Base-by-base conservation (phyloP, 2,888 invertebrate genomes). In the Listrodromus nycthemerus region DNA sequence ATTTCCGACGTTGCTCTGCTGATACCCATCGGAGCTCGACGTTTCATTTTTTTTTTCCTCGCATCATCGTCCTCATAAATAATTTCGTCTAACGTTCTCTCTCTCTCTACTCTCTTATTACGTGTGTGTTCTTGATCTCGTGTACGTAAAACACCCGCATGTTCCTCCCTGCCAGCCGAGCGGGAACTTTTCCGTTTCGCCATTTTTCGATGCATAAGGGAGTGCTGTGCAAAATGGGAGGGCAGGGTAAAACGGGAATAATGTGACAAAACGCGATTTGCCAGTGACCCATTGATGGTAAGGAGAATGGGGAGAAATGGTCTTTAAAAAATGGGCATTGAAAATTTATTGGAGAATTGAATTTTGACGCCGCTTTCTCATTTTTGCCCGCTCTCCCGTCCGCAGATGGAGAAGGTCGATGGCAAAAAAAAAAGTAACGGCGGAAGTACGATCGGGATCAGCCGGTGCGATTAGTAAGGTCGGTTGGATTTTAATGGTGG, bases 401-500 rank as follows among this genome's bases (percentile, higher is more conserved):
- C n/a, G n/a, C n/a, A n/a, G n/a, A 16, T 45, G 16, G 4, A 45
- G 4, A 16, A 16, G 13, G 1, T 45, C 41, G 41, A 16, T 16
- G 41, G 16, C 8, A 37, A 45, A 45, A 13, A 45, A 41, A 13
- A 41, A 41, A 63, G 37, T 70, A 74, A 41, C 27, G n/a, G 13
- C 52, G n/a, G 61, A 69, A 41, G 41, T 33, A 37, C 69, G 30
- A 27, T 48, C 48, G 16, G 21, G 27, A 41, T 69, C 48, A 50
- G 58, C 27, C 27, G 66, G 70, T 85, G 71, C 76, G 52, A 73
- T 45, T 76, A 52, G 61, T 69, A 76, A 84, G 79, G 84, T 80
- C 67, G 75, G 85, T 85, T 69, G 74, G 86, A 90, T 87, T 87
- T 89, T 89, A 90, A 90, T 89, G 88, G 83, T 73, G 73, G 79